phyloP scores from a whole-genome alignment of 2,113 vertebrate species.

The Gavialis gangeticus region DNA sequence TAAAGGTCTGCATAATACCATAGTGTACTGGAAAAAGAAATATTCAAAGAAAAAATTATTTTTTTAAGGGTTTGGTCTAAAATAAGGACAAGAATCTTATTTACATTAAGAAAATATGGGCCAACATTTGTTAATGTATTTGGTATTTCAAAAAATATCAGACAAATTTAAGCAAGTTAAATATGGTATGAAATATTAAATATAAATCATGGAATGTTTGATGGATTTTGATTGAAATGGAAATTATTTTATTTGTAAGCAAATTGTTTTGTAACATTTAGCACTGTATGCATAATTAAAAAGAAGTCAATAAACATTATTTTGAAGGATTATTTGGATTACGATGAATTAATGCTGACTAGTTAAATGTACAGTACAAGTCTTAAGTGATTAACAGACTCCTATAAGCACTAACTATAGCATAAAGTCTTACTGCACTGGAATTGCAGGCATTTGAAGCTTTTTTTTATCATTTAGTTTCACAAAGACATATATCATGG shows the following conservation, averaged over 20 bases:
- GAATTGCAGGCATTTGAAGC: background rate
- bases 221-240: background rate
- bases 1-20: background rate
- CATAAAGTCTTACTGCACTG: background rate
- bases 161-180: background rate
- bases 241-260: background rate
- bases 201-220: background rate
- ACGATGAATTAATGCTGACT: background rate
- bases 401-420: background rate
- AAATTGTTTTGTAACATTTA: background rate
- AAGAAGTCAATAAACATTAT: constrained; percentile 6
- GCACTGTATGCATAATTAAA: background rate
- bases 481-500: background rate
- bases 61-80: background rate
- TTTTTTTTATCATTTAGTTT: background rate
- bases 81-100: background rate
- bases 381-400: background rate
- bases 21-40: background rate
- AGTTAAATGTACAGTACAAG: background rate
- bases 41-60: background rate
- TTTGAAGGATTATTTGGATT: background rate
- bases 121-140: background rate
- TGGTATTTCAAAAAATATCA: background rate
- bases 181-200: background rate
- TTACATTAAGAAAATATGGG: background rate